Conservation (phyloP, 2,113 vertebrate species). For the Pseudopodoces humilis region DNA sequence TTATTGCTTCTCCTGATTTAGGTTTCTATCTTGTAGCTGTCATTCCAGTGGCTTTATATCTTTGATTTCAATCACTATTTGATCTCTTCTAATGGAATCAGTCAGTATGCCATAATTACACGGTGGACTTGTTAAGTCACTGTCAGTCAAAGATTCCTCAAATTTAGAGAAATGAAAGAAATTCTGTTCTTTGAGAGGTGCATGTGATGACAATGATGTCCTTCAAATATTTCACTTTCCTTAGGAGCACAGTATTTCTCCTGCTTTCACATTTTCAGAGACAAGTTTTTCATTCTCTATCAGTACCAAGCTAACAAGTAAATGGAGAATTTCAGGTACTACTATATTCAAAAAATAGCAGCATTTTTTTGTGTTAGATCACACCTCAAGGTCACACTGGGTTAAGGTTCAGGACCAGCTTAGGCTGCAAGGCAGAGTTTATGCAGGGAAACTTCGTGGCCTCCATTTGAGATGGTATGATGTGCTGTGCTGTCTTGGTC, state of each 20-base stretch:
- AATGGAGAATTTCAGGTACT: not conserved
- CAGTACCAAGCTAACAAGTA: not conserved
- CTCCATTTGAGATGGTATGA: not conserved
- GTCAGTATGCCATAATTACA: conserved; percentile 35
- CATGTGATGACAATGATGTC: not conserved
- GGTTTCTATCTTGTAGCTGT: conserved; percentile 14
- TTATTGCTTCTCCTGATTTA: conserved; percentile 7
- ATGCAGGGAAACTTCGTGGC: not conserved
- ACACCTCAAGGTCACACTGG: not conserved
- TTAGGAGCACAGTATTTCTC: not conserved
- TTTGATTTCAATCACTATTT: conserved; percentile 40
- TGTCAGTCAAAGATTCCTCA: conserved; percentile 22
- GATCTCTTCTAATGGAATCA: conserved; percentile 42
- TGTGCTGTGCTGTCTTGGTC: not conserved
- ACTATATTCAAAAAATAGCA: not conserved
- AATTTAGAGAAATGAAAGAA: conserved; percentile 18
- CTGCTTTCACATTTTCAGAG: not conserved
- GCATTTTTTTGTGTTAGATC: not conserved
- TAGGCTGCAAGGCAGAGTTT: not conserved
- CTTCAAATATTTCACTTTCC: conserved; percentile 2
- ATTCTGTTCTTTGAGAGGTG: not conserved
- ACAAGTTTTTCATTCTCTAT: not conserved
- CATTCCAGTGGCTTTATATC: not conserved
- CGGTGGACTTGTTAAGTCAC: not conserved
- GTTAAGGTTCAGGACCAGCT: not conserved